Evolutionary conservation across 2,797 vertebrate genomes (phyloP), one percentile per base, ranked within the genome.

Genomic region (Gymnocypris eckloni): DNA sequence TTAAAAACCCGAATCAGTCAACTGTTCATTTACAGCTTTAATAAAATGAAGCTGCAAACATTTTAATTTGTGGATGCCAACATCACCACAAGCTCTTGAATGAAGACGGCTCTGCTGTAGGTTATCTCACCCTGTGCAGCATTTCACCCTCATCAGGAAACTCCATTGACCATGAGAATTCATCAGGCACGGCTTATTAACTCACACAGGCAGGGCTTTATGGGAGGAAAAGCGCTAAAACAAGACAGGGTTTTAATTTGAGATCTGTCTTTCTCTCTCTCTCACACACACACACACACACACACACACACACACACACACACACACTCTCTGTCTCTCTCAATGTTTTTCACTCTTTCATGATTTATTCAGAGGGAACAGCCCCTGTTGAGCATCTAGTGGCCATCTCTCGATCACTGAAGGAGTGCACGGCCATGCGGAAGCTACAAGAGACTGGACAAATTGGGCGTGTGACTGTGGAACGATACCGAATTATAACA

Each of bases 141-240:
- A 69, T 75, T 64, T 73, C 33, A 33, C 37, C 45, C 82, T 84
- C 48, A n/a, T 45, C 12, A 48, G 7, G 25, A 61, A 81, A 75
- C 11, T 39, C 78, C 12, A 37, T 16, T 56, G 50, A 71, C 41
- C 52, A 13, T 43, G 41, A 77, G 80, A 87, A 81, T 77, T 83
- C 28, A 84, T 56, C 71, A 8, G 71, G 15, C 75, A 64, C 5
- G 41, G 71, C 78, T 85, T 87, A 81, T 87, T 77, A 87, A 81
- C 78, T 75, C 61, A 6, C 22, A 22, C 48, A 39, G 22, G 20
- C 39, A 41, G 77, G 56, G 43, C 25, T 81, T 84, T 75, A 66
- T 64, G 52, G 22, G 82, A 85, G 72, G 39, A 80, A 85, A 76
- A 54, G 28, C 10, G 9, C 69, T 75, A 39, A 71, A 78, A 73